A percentile compares a stretch with the other conserved stretches of the same genome.
Conservation (phyloP, 2,888 invertebrate genomes). For the Euclidia mi region DNA sequence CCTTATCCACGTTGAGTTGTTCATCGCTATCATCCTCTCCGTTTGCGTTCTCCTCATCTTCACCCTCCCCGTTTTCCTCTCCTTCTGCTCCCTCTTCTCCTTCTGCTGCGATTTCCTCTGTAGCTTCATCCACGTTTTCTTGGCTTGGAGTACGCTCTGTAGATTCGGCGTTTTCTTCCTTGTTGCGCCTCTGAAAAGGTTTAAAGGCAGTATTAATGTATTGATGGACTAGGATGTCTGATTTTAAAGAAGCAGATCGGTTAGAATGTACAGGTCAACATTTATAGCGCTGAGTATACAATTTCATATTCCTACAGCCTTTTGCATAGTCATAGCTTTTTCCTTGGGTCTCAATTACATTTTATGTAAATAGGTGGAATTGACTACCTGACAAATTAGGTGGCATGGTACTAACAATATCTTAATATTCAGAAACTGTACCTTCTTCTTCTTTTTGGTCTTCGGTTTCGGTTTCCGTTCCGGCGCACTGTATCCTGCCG, state of each 20-base stretch:
- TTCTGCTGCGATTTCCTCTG: constrained; percentile 54
- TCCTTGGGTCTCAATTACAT: no score
- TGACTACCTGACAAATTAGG: no score
- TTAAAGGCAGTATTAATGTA: background rate
- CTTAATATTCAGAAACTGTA: constrained; percentile 32
- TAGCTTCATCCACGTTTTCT: constrained; percentile 59
- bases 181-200: constrained; percentile 73
- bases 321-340: no score
- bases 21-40: constrained; percentile 61
- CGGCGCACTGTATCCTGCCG: constrained; percentile 90
- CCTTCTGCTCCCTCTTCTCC: constrained; percentile 65
- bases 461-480: constrained; percentile 83
- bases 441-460: constrained; percentile 89
- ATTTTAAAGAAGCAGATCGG: no score
- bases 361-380: no score
- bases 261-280: no score
- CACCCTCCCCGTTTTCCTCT: constrained; percentile 67
- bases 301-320: no score
- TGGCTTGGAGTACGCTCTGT: constrained; percentile 61
- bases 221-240: no score
- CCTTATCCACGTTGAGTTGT: constrained; percentile 80
- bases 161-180: constrained; percentile 70
- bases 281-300: no score
- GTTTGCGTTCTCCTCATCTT: constrained; percentile 66
- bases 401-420: no score